Base-by-base conservation (phyloP, 1,140 invertebrate genomes). In the Sipha flava region DNA sequence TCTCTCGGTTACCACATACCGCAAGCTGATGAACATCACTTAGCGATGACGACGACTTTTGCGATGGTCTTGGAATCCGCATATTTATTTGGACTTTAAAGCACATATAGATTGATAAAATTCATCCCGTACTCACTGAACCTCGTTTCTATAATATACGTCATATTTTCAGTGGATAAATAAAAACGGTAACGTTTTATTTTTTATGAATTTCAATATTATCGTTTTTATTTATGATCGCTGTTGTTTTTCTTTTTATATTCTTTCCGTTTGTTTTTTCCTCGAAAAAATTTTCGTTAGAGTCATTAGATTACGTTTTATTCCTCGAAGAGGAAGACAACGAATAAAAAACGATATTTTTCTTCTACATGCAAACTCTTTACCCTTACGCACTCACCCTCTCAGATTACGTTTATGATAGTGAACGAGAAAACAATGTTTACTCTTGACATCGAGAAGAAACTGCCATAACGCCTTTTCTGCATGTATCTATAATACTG, bases 341-440 rank as follows among this genome's bases (percentile, higher is more conserved):
- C 34, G 34, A 40, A 34, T 66, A 66, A 66, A 66, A 66, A 66
- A 66, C 16, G 21, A 43, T 66, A 66, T n/a, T 66, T 66, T 66
- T 40, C 9, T 64, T n/a, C 34, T 18, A n/a, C 9, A 34, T 3
- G 18, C 1, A 59, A 34, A 34, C 3, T 29, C 7, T 0, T 12
- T 7, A 16, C 7, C 62, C 34, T 66, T n/a, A n/a, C n/a, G n/a
- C 18, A 18, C 29, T 34, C 31, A 9, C 59, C 18, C 34, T 66
- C 34, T 66, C 34, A 40, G 62, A 66, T 66, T 66, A 66, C 34
- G 62, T 66, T 66, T 66, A 40, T 40, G 62, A n/a, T 16, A 12
- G 34, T 23, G 62, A 40, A 66, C 62, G 62, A 66, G 62, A 40
- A 66, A 66, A 62, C 59, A 66, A 66, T 66, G 34, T 66, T 66